Percentiles rank a stretch among this genome's conserved stretches.
Conservation (phyloP, 2,888 invertebrate species). For the Cephonodes hylas region DNA sequence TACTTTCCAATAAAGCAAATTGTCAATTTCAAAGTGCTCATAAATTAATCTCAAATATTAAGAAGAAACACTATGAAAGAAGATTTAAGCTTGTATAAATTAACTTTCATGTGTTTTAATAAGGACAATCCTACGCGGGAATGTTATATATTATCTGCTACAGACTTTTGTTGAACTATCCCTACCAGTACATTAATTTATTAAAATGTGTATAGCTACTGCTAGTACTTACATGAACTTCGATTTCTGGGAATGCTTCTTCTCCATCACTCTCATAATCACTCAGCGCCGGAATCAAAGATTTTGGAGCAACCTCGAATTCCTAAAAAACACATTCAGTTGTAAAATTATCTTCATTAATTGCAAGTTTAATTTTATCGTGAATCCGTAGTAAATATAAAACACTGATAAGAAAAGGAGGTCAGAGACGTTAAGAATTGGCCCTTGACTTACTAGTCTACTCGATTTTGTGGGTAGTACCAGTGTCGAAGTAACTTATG, state of each 20-base stretch:
- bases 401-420: constrained; percentile 43
- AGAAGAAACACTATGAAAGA: background rate
- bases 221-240: constrained; percentile 66
- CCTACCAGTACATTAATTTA: no score
- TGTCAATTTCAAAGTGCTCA: background rate
- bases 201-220: background rate
- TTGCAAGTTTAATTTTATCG: constrained; percentile 6
- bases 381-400: constrained; percentile 23
- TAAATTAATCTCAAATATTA: background rate
- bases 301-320: constrained; percentile 57
- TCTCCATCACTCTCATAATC: constrained; percentile 77
- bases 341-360: background rate
- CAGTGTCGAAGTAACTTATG: background rate
- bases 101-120: no score
- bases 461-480: background rate
- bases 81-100: no score
- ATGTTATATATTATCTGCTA: no score
- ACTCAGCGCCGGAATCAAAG: constrained; percentile 49
- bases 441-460: constrained; percentile 45
- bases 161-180: background rate
- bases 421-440: constrained; percentile 31
- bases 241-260: constrained; percentile 71
- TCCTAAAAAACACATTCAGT: constrained; percentile 44
- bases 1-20: background rate
- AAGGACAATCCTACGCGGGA: no score